phyloP scores from a whole-genome alignment of 2,113 vertebrate species.

The Phyllopteryx taeniolatus region DNA sequence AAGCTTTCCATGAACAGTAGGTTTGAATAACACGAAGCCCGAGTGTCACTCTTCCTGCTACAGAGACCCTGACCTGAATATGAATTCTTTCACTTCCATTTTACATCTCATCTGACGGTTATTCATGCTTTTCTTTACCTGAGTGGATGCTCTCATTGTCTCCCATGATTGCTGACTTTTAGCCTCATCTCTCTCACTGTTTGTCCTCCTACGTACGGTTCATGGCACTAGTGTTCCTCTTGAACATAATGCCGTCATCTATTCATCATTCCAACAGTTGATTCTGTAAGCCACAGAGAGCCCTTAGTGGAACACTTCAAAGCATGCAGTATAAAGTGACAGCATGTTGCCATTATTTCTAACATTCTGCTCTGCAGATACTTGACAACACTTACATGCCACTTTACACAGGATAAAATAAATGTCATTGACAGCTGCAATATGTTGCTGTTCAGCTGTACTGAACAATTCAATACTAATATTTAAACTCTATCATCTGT shows the following conservation, averaged over 20 bases:
- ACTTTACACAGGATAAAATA: background rate
- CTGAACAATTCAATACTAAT: background rate
- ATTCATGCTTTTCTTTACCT: slow-evolving; percentile 34
- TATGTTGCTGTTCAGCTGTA: background rate
- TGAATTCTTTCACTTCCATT: slow-evolving; percentile 16
- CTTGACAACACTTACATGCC: background rate
- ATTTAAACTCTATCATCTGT: background rate
- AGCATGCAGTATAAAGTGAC: background rate
- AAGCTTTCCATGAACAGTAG: slow-evolving; percentile 19
- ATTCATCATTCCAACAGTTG: slow-evolving; percentile 35
- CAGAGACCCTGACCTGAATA: slow-evolving; percentile 24
- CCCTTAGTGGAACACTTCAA: background rate
- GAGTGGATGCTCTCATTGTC: slow-evolving; percentile 34
- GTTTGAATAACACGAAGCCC: slow-evolving; percentile 54
- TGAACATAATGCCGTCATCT: slow-evolving; percentile 21
- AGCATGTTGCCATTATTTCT: slow-evolving; percentile 8
- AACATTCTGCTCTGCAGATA: background rate
- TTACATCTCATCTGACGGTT: slow-evolving; percentile 10
- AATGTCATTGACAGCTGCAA: background rate
- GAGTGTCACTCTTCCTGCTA: slow-evolving; percentile 26
- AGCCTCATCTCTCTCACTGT: background rate
- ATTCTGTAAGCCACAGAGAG: slow-evolving; percentile 9
- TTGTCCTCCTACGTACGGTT: slow-evolving; percentile 38
- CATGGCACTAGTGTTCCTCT: slow-evolving; percentile 20
- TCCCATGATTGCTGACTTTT: slow-evolving; percentile 20